These are phyloP conservation scores for Porites australiensis DNA, from an alignment of 64 coral and sea anemone genomes.

Conservation along the genomic window DNA sequence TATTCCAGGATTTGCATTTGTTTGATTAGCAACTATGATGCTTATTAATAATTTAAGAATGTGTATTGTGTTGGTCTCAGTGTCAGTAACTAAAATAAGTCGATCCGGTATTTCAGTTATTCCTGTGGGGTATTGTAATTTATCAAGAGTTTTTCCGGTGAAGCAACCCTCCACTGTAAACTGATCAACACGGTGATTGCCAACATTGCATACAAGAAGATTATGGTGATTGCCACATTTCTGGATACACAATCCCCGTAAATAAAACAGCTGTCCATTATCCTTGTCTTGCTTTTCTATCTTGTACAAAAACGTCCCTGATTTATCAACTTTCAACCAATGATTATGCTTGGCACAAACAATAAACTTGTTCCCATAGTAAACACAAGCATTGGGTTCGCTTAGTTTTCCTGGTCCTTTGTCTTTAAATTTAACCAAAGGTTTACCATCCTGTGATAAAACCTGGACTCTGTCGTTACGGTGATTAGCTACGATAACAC, in stretches of 20 bases:
- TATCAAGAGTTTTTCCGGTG: too few species aligned
- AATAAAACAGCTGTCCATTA: not conserved
- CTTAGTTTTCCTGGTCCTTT: not conserved
- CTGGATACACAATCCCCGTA: slow-evolving; percentile 19
- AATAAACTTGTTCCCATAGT: slow-evolving; percentile 3
- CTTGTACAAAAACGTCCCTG: slow-evolving; percentile 18
- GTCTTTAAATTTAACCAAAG: not conserved
- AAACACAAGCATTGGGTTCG: not conserved
- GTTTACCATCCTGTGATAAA: not conserved
- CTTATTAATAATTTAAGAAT: too few species aligned
- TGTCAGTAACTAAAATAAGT: too few species aligned
- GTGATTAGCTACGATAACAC: not conserved
- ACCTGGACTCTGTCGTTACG: slow-evolving; percentile 10
- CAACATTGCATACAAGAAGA: too few species aligned
- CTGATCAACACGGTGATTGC: too few species aligned
- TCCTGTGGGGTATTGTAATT: too few species aligned
- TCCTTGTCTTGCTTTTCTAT: slow-evolving; percentile 15
- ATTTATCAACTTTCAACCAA: slow-evolving; percentile 54
- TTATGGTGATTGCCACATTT: not conserved
- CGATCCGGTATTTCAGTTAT: too few species aligned
- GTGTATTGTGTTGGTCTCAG: too few species aligned
- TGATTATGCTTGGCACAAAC: slow-evolving; percentile 28
- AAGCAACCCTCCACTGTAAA: not conserved
- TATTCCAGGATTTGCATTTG: too few species aligned
- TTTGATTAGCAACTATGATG: too few species aligned